Evolutionary conservation across 2,888 invertebrate genomes (phyloP), one percentile per base, ranked within the genome.

Genomic region (Kryphioiulus occultus): DNA sequence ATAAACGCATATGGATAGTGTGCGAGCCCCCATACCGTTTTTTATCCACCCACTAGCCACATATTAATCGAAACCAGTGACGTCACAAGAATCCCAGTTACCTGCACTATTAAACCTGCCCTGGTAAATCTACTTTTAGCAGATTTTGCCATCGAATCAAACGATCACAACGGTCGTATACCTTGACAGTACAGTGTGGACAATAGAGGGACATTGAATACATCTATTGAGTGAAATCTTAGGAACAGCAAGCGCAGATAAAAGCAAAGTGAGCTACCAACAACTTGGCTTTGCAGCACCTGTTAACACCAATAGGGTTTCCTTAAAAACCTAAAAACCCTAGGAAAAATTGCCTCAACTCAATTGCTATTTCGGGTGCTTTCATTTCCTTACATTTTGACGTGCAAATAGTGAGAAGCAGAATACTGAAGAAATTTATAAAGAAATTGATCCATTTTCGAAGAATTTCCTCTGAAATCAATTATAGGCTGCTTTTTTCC

Each of bases 131-230:
- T n/a, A 59, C 2, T 59, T 59, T 59, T 59, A 59, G 59, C 59
- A 59, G 59, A 59, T 59, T 59, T 59, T 59, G 59, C n/a, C 22
- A 59, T n/a, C 59, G 59, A 19, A 59, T 59, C 59, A 59, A 59
- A n/a, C 59, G 59, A 59, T 59, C 59, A 59, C 59, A 59, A 59
- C 59, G 59, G 59, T 59, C 59, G 59, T 59, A 59, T 59, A 59
- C 59, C 59, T 59, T 59, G 7, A 22, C 19, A n/a, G 59, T 0
- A 22, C n/a, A 35, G 35, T 35, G 35, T 35, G n/a, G n/a, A 59
- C 9, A 59, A 59, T 9, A 59, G 22, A 59, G 59, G 59, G n/a
- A n/a, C 17, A 19, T 59, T 59, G 19, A n/a, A 9, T 59, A 59
- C 4, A 19, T 59, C 59, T 19, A 5, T 7, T 9, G 5, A 5